These are phyloP conservation scores for Elymnias hypermnestra DNA, from an alignment of 1,140 invertebrate species.

Conservation along the genomic window DNA sequence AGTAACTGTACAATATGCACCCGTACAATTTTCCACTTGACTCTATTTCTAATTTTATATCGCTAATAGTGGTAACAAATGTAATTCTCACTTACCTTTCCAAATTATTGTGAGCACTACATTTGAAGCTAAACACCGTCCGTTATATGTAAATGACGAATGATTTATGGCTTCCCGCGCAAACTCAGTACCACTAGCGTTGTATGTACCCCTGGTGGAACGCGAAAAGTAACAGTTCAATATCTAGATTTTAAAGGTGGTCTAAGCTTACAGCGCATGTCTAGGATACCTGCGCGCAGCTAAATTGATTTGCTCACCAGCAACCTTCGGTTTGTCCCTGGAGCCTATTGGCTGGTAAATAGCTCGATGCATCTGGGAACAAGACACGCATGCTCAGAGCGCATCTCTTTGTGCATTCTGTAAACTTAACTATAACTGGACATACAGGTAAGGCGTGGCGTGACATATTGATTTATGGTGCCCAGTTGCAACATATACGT, in stretches of 20 bases:
- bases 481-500: too few relatives aligned
- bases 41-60: too few relatives aligned
- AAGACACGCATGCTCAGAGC: slow-evolving; percentile 15
- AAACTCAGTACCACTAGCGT: slow-evolving; percentile 3
- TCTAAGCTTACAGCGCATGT: slow-evolving; percentile 23
- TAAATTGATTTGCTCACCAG: not conserved
- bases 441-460: too few relatives aligned
- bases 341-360: not conserved
- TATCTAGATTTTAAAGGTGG: slow-evolving; percentile 10
- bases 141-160: not conserved
- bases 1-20: too few relatives aligned
- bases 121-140: too few relatives aligned
- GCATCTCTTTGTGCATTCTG: too few relatives aligned
- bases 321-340: slow-evolving; percentile 12
- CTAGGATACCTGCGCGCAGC: slow-evolving; percentile 20
- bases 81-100: too few relatives aligned
- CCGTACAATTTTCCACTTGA: too few relatives aligned
- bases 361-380: slow-evolving; percentile 10
- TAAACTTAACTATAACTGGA: too few relatives aligned
- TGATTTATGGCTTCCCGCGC: slow-evolving; percentile 9
- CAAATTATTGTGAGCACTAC: too few relatives aligned
- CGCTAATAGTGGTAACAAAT: too few relatives aligned
- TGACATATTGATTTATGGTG: too few relatives aligned
- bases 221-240: slow-evolving; percentile 1
- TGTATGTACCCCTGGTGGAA: slow-evolving; percentile 17